Base-by-base conservation (phyloP, 2,888 invertebrate genomes). In the Epiblema foenella region DNA sequence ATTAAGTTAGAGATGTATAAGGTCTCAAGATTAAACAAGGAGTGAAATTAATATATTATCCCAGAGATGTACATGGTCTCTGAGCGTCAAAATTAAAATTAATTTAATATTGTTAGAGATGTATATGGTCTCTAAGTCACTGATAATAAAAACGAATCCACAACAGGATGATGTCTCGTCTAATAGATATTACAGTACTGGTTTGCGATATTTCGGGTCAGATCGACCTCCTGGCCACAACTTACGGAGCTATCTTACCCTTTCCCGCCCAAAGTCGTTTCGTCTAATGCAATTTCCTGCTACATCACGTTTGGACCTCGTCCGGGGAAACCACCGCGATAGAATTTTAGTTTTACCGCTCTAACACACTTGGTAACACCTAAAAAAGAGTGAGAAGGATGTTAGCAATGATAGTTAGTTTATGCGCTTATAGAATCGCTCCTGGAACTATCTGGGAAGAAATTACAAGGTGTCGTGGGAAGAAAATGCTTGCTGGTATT, bases 261-360 rank as follows among this genome's bases (percentile, higher is more conserved):
- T 49, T 49, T 11, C 11, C 60, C 17, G 29, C 12, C 29, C 49
- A 20, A 20, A 20, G 20, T 20, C 49, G 29, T 62, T 49, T 33
- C 17, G 17, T 62, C 29, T 51, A 49, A 62, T 62, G 49, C 29
- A 62, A 62, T 62, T 62, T 62, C 49, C 62, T 62, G 11, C 49
- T 49, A 49, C 49, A 29, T 51, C 49, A 49, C 49, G 10, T 62
- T 18, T 17, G 33, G 33, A 33, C 33, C 8, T 8, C 29, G 2
- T 9, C 54, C 12, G 39, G 12, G 39, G 4, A 39, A 12, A 4
- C 39, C 12, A 39, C 12, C 1, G 39, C 11, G 39, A 15, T n/a
- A 42, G 42, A 15, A 46, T n/a, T 46, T n/a, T 46, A 46, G 46
- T 46, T 46, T 8, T 15, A n/a, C 15, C n/a, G 46, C n/a, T 46